Conservation (phyloP, 1,140 invertebrate species). For the Papilio machaon region DNA sequence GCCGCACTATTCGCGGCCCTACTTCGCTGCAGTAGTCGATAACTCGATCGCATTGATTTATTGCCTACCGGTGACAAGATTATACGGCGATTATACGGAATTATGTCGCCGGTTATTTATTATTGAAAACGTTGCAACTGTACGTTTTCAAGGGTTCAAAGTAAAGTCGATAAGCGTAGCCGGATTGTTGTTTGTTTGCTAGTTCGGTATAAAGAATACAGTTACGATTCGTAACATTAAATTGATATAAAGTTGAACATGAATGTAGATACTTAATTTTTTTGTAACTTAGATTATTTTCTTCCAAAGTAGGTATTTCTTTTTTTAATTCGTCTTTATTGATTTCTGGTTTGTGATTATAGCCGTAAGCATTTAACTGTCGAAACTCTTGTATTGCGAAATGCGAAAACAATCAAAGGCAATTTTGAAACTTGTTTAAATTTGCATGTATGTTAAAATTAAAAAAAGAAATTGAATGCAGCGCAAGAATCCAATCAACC, state of each 20-base stretch:
- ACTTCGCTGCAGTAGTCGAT: constrained; percentile 48
- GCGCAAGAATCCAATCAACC: not conserved
- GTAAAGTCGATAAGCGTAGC: not conserved
- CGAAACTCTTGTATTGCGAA: not conserved
- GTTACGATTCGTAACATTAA: not conserved
- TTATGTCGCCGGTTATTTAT: constrained; percentile 30
- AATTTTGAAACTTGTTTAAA: constrained; percentile 10
- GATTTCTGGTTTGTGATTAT: not conserved
- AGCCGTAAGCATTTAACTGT: not conserved
- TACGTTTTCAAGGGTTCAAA: constrained; percentile 12
- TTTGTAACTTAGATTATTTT: too few relatives aligned
- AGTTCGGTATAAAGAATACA: not conserved
- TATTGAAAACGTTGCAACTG: constrained; percentile 21
- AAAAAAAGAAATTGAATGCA: not conserved
- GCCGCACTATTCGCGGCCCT: constrained; percentile 47
- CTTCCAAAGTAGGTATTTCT: too few relatives aligned
- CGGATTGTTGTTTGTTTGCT: not conserved
- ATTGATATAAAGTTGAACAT: too few relatives aligned
- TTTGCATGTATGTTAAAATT: constrained; percentile 6
- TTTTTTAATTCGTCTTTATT: not conserved
- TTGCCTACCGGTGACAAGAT: constrained; percentile 32
- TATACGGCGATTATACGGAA: constrained; percentile 31
- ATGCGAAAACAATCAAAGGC: not conserved
- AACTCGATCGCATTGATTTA: constrained; percentile 48
- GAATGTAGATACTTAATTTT: too few relatives aligned